A percentile compares a stretch with the other conserved stretches of the same genome.
phyloP scores from a whole-genome alignment of 2,797 vertebrate genomes.

The Pterois miles region DNA sequence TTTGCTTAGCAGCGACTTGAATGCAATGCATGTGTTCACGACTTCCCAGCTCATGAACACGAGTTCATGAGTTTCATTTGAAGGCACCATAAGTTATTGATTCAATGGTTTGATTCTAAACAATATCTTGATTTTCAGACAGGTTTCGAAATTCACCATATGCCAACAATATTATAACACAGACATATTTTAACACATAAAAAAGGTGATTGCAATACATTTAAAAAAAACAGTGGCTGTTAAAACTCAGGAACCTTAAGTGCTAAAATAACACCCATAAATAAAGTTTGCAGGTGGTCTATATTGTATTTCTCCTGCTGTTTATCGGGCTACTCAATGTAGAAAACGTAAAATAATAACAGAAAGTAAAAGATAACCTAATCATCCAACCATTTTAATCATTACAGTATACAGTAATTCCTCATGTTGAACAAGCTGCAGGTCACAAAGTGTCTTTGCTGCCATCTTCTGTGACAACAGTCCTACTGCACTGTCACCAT shows the following conservation, averaged over 20 bases:
- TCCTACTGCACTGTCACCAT: conserved; percentile 36
- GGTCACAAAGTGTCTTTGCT: conserved; percentile 43
- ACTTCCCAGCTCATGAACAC: no score
- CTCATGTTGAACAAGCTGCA: background rate
- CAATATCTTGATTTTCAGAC: background rate
- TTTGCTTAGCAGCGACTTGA: no score
- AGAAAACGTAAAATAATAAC: background rate
- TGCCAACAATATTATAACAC: background rate
- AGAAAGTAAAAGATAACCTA: background rate
- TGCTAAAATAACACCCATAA: background rate
- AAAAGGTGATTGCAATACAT: background rate
- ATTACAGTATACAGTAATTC: background rate
- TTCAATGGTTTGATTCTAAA: background rate
- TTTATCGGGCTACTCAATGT: background rate
- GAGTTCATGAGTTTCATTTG: no score
- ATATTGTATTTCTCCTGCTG: background rate
- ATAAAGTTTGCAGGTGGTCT: background rate
- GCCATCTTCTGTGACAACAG: conserved; percentile 61
- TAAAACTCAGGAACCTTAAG: background rate
- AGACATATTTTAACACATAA: background rate
- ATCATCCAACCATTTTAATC: background rate
- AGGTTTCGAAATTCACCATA: background rate
- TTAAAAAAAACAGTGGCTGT: background rate
- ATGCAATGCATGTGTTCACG: no score
- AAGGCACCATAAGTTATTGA: no score